phyloP scores from a whole-genome alignment of 1,140 invertebrate genomes.

The Brachionus paranguensis region DNA sequence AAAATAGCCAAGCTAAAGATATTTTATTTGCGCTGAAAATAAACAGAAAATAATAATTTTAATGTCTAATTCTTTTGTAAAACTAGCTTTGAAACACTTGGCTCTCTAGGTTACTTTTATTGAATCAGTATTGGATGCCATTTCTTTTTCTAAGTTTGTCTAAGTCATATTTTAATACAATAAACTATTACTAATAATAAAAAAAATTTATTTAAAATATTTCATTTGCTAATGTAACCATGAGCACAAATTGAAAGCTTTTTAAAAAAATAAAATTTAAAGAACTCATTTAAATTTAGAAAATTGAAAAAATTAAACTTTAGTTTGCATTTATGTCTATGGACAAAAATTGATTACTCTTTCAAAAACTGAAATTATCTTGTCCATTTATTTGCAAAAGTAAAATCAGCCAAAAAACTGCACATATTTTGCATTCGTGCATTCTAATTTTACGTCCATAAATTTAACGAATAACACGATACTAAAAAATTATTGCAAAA shows the following conservation, averaged over 20 bases:
- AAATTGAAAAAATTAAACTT: not conserved
- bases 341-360: not conserved
- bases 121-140: too few species aligned
- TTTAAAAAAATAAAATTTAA: not conserved
- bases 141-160: too few species aligned
- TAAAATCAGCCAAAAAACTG: not conserved
- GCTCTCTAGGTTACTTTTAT: too few species aligned
- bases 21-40: not conserved
- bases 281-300: not conserved
- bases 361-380: not conserved
- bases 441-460: not conserved
- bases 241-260: not conserved
- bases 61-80: not conserved
- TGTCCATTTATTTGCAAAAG: not conserved
- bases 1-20: not conserved
- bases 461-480: not conserved
- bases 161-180: too few species aligned
- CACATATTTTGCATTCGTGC: not conserved
- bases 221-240: not conserved
- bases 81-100: too few species aligned
- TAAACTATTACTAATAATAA: not conserved
- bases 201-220: not conserved
- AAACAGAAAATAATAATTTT: not conserved
- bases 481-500: slow-evolving; percentile 1
- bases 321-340: not conserved